Percentiles rank a stretch among this genome's conserved stretches.
Evolutionary conservation across 2,888 invertebrate species (phyloP).

Genomic region (Cyrtodaria siliqua): DNA sequence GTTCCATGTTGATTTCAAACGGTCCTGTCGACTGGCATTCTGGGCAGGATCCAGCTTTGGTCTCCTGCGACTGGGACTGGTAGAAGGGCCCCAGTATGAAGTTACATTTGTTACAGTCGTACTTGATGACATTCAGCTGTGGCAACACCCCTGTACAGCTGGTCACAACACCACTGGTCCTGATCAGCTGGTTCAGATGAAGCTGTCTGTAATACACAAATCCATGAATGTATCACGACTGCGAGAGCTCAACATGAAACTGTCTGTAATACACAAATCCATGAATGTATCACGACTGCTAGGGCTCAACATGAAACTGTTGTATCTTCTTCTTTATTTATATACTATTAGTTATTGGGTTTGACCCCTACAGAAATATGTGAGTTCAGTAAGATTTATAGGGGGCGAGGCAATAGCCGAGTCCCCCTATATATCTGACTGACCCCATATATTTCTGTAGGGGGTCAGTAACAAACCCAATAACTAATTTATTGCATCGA

Average conservation of each 20-base stretch:
- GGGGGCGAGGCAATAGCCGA: too few species aligned
- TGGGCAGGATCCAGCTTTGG: constrained; percentile 98
- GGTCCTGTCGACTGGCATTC: constrained; percentile 99
- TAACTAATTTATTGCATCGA: too few species aligned
- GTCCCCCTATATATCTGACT: too few species aligned
- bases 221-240: too few species aligned
- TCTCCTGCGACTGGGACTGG: constrained; percentile 96
- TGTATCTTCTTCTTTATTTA: too few species aligned
- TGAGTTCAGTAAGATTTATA: too few species aligned
- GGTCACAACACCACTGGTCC: constrained; percentile 97
- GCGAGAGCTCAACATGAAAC: too few species aligned
- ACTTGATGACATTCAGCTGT: constrained; percentile 97
- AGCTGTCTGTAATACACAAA: constrained; percentile 86
- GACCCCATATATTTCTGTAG: too few species aligned
- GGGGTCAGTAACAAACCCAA: too few species aligned
- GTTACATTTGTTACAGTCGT: constrained; percentile 98
- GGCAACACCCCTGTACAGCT: constrained; percentile 96
- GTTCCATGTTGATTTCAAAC: constrained; percentile 99
- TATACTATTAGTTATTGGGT: too few species aligned
- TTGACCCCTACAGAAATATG: too few species aligned
- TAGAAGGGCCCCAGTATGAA: constrained; percentile 98
- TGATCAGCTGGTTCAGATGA: constrained; percentile 96
- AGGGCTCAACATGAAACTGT: constrained; percentile 88
- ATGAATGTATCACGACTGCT: too few species aligned
- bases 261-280: constrained; percentile 86